A percentile compares a stretch with the other conserved stretches of the same genome.
Conservation (phyloP, 2,888 invertebrate species). For the Xanthia icteritia region DNA sequence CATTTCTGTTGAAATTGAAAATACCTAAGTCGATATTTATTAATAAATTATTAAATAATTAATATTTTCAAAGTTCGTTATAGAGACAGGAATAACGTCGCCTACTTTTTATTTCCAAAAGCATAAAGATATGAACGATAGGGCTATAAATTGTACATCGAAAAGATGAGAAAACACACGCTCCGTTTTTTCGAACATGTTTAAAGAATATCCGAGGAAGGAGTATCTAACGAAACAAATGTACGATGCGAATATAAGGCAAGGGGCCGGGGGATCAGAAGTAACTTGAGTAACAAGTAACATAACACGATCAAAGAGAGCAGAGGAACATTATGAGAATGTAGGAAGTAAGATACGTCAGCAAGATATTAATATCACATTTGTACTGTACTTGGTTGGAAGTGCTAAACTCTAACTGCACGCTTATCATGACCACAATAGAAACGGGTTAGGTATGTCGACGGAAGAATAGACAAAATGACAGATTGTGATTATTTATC, state of each 20-base stretch:
- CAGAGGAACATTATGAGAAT: constrained; percentile 30
- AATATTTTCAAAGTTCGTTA: background rate
- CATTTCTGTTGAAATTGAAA: background rate
- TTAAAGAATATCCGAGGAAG: constrained; percentile 5
- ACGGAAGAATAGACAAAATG: no score
- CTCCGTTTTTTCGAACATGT: constrained; percentile 15
- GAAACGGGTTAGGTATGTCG: no score
- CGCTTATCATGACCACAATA: no score
- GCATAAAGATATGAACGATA: constrained; percentile 15
- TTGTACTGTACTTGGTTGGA: background rate
- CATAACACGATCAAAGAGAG: constrained; percentile 16
- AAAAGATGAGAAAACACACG: constrained; percentile 29
- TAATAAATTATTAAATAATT: no score
- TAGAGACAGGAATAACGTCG: background rate
- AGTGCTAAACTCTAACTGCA: background rate
- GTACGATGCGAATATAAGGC: constrained; percentile 42
- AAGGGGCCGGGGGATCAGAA: background rate
- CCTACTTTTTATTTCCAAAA: constrained; percentile 9
- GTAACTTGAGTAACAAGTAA: constrained; percentile 11
- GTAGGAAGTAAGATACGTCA: constrained; percentile 13
- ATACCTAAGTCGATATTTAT: background rate
- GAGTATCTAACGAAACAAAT: constrained; percentile 24
- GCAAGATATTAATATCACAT: constrained; percentile 38
- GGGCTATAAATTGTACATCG: constrained; percentile 8
- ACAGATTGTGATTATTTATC: no score